Conservation (phyloP, 2,888 invertebrate species). For the Terebella lapidaria region DNA sequence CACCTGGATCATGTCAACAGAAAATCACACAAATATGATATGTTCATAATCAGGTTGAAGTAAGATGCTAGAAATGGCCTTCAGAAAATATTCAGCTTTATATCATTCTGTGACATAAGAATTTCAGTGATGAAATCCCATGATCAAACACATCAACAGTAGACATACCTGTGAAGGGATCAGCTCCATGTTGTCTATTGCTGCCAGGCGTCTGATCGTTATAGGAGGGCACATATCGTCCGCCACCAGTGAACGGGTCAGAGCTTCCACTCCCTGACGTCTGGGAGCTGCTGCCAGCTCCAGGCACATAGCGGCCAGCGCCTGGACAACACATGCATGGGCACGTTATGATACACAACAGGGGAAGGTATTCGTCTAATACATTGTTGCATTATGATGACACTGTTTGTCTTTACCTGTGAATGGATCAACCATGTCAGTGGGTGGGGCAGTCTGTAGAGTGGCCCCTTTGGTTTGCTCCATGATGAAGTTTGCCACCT, state of each 20-base stretch:
- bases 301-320: constrained; percentile 66
- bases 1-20: too few relatives aligned
- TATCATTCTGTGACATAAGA: too few relatives aligned
- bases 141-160: background rate
- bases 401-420: constrained; percentile 55
- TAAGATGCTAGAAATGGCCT: too few relatives aligned
- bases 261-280: constrained; percentile 27
- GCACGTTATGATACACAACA: too few relatives aligned
- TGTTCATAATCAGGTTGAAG: too few relatives aligned
- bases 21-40: too few relatives aligned
- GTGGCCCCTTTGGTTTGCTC: constrained; percentile 66
- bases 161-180: constrained; percentile 52
- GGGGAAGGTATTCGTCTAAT: too few relatives aligned
- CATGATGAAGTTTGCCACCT: constrained; percentile 86
- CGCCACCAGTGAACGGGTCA: constrained; percentile 58
- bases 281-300: constrained; percentile 21
- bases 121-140: background rate
- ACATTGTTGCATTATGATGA: background rate
- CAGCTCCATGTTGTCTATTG: constrained; percentile 22
- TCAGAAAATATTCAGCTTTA: too few relatives aligned
- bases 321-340: constrained; percentile 49
- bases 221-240: constrained; percentile 45
- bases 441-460: constrained; percentile 30
- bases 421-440: constrained; percentile 58
- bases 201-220: background rate